phyloP scores from a whole-genome alignment of 2,113 vertebrate species.

The Silurus glanis region DNA sequence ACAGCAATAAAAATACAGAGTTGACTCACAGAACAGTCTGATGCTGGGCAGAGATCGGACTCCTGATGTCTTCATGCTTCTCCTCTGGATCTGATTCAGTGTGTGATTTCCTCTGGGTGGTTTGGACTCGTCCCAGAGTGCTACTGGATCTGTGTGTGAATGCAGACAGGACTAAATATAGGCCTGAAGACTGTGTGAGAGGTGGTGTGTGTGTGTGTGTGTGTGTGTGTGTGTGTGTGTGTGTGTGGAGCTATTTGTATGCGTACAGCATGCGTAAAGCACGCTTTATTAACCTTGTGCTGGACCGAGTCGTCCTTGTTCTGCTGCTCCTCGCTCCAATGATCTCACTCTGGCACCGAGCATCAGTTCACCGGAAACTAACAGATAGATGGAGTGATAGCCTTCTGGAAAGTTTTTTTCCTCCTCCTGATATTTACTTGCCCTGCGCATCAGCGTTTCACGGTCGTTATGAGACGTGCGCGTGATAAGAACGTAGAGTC shows the following conservation, averaged over 20 bases:
- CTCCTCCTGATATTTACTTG: neutral
- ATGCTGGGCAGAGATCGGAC: neutral
- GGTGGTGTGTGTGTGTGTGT: neutral
- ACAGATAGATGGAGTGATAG: slow-evolving; percentile 29
- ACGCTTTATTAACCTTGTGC: slow-evolving; percentile 59
- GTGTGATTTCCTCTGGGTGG: neutral
- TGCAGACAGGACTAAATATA: slow-evolving; percentile 20
- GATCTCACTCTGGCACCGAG: slow-evolving; percentile 39
- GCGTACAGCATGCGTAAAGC: slow-evolving; percentile 35
- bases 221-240: slow-evolving; percentile 36
- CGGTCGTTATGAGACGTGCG: neutral
- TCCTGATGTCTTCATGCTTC: neutral
- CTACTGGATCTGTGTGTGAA: slow-evolving; percentile 19
- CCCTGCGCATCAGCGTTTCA: neutral
- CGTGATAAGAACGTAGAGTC: neutral
- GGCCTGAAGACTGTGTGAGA: neutral
- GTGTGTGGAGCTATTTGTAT: slow-evolving; percentile 21
- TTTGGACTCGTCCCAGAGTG: slow-evolving; percentile 1
- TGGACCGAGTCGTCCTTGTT: slow-evolving; percentile 52
- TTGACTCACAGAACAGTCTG: slow-evolving; percentile 1
- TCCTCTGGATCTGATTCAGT: neutral
- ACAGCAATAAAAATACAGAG: neutral
- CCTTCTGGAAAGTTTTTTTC: neutral
- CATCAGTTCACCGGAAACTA: slow-evolving; percentile 30
- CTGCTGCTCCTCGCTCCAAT: neutral